A percentile compares a stretch with the other conserved stretches of the same genome.
Evolutionary conservation across 2,797 vertebrate genomes (phyloP).

Genomic region (Tolypeutes matacus): DNA sequence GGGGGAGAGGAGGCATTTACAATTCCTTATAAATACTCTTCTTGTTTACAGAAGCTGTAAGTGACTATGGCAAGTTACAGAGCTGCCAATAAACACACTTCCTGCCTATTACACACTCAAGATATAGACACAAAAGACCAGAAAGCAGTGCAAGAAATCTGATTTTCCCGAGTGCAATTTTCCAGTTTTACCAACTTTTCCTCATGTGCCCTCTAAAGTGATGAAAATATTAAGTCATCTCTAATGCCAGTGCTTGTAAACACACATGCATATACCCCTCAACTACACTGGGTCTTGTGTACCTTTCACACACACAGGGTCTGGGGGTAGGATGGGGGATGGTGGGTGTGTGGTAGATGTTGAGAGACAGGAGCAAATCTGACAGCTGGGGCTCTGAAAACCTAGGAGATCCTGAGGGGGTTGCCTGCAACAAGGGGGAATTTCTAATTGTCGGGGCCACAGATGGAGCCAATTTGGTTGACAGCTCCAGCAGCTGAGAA

Average conservation of each 20-base stretch:
- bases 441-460: not conserved
- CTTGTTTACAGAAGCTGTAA: constrained; percentile 38
- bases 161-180: fast-evolving
- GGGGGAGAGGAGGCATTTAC: not conserved
- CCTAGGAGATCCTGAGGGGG: not conserved
- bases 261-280: not conserved
- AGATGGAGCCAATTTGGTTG: not conserved
- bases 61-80: not conserved
- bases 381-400: not conserved
- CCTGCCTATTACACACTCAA: not conserved
- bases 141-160: not conserved
- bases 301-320: not conserved
- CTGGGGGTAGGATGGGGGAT: fast-evolving
- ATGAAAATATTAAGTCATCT: too few species aligned
- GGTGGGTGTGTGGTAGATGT: too few species aligned
- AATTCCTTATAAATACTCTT: not conserved
- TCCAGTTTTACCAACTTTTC: not conserved
- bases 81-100: not conserved
- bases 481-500: not conserved
- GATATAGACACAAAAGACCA: not conserved
- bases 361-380: too few species aligned
- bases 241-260: not conserved
- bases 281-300: too few species aligned
- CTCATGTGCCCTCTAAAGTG: not conserved
- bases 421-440: too few species aligned